phyloP scores from a whole-genome alignment of 2,113 vertebrate species.

The Propithecus coquereli region DNA sequence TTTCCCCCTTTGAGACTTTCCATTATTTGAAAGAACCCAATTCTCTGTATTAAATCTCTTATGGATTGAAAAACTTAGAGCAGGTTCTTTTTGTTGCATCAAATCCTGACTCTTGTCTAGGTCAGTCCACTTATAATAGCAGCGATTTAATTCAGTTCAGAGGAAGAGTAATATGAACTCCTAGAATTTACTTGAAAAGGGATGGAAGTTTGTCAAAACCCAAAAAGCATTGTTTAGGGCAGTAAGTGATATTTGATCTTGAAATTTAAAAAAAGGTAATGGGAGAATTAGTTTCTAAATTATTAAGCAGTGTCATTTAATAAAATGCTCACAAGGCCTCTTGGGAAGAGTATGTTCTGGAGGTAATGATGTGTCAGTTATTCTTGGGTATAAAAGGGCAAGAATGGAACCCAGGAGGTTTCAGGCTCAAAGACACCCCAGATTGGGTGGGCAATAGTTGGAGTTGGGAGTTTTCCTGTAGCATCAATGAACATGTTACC shows the following conservation, averaged over 20 bases:
- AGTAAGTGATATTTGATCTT: not conserved
- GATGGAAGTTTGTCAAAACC: not conserved
- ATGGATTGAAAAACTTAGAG: not conserved
- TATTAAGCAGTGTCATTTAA: not conserved
- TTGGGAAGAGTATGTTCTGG: not conserved
- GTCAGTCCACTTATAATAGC: not conserved
- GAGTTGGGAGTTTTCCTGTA: not conserved
- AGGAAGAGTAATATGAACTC: not conserved
- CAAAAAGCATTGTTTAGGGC: not conserved
- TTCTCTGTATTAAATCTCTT: not conserved
- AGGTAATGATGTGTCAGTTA: not conserved
- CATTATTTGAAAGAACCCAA: not conserved
- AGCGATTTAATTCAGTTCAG: not conserved
- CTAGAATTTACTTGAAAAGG: not conserved
- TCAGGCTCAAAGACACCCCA: not conserved
- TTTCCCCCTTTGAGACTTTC: not conserved
- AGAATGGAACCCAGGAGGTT: not conserved
- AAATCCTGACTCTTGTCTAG: not conserved
- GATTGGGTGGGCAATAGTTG: not conserved
- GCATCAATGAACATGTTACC: too few relatives aligned
- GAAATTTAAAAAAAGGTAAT: not conserved
- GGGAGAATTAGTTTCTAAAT: conserved; percentile 7
- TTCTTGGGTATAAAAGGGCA: not conserved
- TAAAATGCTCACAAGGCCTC: not conserved
- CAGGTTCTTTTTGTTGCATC: not conserved